Conservation (phyloP, 1,140 invertebrate species). For the Macrocentrus cingulum region DNA sequence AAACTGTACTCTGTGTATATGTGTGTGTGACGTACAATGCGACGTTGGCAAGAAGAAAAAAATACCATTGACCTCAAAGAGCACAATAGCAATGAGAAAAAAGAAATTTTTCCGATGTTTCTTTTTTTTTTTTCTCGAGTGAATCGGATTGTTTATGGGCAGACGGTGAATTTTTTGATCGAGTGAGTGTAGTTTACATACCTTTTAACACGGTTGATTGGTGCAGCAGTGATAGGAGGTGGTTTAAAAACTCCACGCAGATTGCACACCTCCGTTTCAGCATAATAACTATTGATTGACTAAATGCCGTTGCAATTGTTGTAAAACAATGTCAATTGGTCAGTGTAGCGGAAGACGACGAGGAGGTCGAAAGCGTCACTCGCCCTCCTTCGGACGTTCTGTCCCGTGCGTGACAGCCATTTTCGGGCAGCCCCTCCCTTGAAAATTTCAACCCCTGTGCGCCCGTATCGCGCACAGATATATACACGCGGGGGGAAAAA, state of each 20-base stretch:
- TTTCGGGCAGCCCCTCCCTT: slow-evolving; percentile 51
- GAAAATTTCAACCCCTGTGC: slow-evolving; percentile 40
- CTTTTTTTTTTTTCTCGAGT: no score
- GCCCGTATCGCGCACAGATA: slow-evolving; percentile 27
- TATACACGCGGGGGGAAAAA: slow-evolving; percentile 9
- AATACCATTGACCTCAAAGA: slow-evolving; percentile 14
- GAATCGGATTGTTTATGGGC: no score
- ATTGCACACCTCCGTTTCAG: slow-evolving; percentile 37
- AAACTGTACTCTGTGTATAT: neutral
- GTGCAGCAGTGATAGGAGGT: slow-evolving; percentile 35
- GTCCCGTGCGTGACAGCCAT: slow-evolving; percentile 47
- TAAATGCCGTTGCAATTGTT: slow-evolving; percentile 36
- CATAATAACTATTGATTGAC: slow-evolving; percentile 47
- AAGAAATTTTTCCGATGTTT: neutral
- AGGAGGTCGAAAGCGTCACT: slow-evolving; percentile 37
- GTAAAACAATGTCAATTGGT: slow-evolving; percentile 33
- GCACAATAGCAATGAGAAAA: neutral
- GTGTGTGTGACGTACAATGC: slow-evolving; percentile 12
- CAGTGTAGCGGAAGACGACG: slow-evolving; percentile 31
- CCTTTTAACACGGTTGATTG: slow-evolving; percentile 37
- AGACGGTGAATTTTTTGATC: neutral
- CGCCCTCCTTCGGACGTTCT: slow-evolving; percentile 41
- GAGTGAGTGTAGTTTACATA: slow-evolving; percentile 22
- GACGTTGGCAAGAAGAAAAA: slow-evolving; percentile 5
- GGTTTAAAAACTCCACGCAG: slow-evolving; percentile 39